These are phyloP conservation scores for Tichodroma muraria DNA, from an alignment of 2,113 vertebrate genomes.

Conservation along the genomic window DNA sequence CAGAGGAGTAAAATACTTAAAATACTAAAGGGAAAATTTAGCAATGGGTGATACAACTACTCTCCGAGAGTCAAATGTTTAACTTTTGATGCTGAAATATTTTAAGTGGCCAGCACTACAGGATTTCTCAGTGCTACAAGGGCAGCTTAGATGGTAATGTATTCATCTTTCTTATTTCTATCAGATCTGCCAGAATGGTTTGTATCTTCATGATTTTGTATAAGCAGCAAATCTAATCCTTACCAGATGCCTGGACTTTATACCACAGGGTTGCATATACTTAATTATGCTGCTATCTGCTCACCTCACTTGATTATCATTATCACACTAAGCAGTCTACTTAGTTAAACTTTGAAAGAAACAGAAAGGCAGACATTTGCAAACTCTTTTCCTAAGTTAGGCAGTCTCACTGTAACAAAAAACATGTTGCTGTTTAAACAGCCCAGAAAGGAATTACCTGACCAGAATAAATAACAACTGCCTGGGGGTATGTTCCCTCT, in stretches of 20 bases:
- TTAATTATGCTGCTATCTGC: not conserved
- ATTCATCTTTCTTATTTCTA: slow-evolving; percentile 17
- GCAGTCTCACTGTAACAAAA: not conserved
- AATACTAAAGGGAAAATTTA: not conserved
- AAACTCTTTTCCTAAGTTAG: not conserved
- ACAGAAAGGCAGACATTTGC: not conserved
- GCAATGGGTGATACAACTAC: not conserved
- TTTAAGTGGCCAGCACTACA: slow-evolving; percentile 24
- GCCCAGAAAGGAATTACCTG: slow-evolving; percentile 30
- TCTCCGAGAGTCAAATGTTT: not conserved
- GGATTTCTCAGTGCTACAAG: slow-evolving; percentile 6
- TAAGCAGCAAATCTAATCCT: slow-evolving; percentile 29
- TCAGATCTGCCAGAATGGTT: slow-evolving; percentile 25
- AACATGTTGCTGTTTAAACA: slow-evolving; percentile 30
- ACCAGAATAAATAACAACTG: slow-evolving; percentile 48
- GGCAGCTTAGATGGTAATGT: not conserved
- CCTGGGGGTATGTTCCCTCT: slow-evolving; percentile 19
- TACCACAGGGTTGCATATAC: not conserved
- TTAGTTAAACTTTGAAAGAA: slow-evolving; percentile 3
- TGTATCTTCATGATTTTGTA: slow-evolving; percentile 21
- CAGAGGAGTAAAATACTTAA: not conserved
- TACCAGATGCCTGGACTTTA: slow-evolving; percentile 32
- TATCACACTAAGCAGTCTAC: not conserved
- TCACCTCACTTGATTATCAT: not conserved
- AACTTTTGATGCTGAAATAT: slow-evolving; percentile 37